Conservation (phyloP, 2,113 vertebrate species). For the Scatophagus argus region DNA sequence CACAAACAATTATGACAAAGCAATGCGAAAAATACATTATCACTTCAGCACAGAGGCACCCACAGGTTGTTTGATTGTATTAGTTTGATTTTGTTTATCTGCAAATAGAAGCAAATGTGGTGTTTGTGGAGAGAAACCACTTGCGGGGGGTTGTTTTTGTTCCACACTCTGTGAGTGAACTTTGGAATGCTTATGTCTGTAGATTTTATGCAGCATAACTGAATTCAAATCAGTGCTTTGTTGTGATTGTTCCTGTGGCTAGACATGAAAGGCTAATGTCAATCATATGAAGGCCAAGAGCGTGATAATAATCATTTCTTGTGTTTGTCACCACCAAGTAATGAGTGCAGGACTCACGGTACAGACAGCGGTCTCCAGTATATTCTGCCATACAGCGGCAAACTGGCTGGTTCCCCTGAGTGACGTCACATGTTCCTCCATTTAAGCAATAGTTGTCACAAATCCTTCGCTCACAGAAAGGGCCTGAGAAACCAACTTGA, state of each 20-base stretch:
- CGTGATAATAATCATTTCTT: not conserved
- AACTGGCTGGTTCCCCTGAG: constrained; percentile 92
- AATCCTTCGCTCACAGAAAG: constrained; percentile 90
- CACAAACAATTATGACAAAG: constrained; percentile 72
- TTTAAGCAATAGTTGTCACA: constrained; percentile 94
- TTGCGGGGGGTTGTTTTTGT: constrained; percentile 56
- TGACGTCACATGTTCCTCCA: constrained; percentile 92
- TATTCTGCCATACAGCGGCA: constrained; percentile 93
- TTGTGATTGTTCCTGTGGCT: constrained; percentile 3
- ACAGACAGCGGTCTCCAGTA: constrained; percentile 94
- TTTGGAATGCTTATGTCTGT: constrained; percentile 36
- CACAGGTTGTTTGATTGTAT: constrained; percentile 68
- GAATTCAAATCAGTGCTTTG: constrained; percentile 47
- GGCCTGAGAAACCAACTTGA: constrained; percentile 91
- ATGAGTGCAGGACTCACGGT: constrained; percentile 87
- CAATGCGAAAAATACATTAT: constrained; percentile 72
- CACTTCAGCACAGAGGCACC: constrained; percentile 66
- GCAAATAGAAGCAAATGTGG: constrained; percentile 58
- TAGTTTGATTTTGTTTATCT: constrained; percentile 68
- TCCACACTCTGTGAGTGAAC: constrained; percentile 16
- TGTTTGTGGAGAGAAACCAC: constrained; percentile 60
- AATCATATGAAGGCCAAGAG: constrained; percentile 11
- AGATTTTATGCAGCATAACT: constrained; percentile 20
- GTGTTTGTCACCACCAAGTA: not conserved
- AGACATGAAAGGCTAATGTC: constrained; percentile 28